These are phyloP conservation scores for Cynopterus sphinx DNA, from an alignment of 2,797 vertebrate genomes.

Conservation along the genomic window DNA sequence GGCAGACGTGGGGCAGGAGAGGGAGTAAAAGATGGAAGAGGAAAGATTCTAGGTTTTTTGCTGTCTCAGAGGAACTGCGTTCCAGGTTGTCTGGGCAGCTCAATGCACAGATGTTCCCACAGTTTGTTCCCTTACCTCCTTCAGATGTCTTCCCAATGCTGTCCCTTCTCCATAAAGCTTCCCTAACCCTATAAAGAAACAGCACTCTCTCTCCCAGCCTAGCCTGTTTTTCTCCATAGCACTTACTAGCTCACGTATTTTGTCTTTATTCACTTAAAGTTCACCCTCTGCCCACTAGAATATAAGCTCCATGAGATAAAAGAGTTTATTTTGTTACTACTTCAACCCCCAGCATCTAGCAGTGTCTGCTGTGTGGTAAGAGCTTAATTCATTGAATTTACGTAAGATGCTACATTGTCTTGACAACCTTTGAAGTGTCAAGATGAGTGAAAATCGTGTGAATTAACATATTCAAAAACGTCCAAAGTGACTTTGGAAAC, in stretches of 20 bases:
- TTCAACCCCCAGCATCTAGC: background rate
- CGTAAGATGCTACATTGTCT: background rate
- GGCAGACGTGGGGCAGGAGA: background rate
- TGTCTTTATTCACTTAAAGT: background rate
- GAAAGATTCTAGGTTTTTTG: background rate
- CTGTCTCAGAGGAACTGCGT: background rate
- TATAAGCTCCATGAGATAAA: background rate
- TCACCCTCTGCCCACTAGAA: background rate
- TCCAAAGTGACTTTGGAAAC: background rate
- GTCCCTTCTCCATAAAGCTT: background rate
- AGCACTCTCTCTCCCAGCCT: background rate
- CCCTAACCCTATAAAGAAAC: background rate
- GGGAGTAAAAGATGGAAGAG: background rate
- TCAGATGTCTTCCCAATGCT: background rate
- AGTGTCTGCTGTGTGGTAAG: fast-evolving
- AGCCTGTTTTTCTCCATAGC: background rate
- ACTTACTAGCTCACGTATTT: background rate
- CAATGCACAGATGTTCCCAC: background rate
- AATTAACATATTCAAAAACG: background rate
- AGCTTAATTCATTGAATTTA: background rate
- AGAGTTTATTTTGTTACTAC: background rate
- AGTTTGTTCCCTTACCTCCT: background rate
- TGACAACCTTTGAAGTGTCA: background rate
- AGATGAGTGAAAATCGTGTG: background rate
- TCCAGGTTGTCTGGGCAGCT: background rate